Conservation (phyloP, 2,888 invertebrate genomes). For the Drosophila nigricruria region DNA sequence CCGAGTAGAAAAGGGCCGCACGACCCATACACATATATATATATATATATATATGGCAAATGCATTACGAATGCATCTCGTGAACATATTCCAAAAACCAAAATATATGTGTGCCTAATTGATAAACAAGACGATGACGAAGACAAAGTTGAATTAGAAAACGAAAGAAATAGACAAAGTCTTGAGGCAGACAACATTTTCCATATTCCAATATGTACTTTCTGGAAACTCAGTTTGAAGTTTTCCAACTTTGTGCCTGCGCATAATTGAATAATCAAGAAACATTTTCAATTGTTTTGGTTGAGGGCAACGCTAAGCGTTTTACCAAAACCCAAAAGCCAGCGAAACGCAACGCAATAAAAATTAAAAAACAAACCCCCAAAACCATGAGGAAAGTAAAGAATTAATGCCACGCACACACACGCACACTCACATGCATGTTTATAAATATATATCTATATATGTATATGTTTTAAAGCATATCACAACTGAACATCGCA, state of each 20-base stretch:
- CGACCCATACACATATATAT: constrained; percentile 26
- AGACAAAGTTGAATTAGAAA: constrained; percentile 8
- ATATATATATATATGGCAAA: constrained; percentile 47
- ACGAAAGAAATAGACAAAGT: constrained; percentile 8
- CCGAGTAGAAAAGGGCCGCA: constrained; percentile 38
- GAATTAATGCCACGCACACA: constrained; percentile 28
- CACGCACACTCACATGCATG: constrained; percentile 17
- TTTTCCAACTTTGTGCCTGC: constrained; percentile 41
- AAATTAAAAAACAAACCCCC: constrained; percentile 56
- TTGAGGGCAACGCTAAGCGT: constrained; percentile 29
- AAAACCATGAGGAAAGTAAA: constrained; percentile 28
- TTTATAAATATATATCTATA: constrained; percentile 3
- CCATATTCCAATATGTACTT: constrained; percentile 31
- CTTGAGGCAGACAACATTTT: constrained; percentile 17
- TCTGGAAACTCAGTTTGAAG: constrained; percentile 38
- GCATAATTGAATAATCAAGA: constrained; percentile 73
- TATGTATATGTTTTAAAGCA: constrained; percentile 6
- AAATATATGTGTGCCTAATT: constrained; percentile 67
- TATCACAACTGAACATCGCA: constrained; percentile 21
- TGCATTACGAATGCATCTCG: constrained; percentile 63
- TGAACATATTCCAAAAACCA: constrained; percentile 39
- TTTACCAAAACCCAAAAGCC: constrained; percentile 30
- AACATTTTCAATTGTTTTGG: constrained; percentile 60
- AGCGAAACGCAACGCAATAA: constrained; percentile 48
- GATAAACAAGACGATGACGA: constrained; percentile 63